A percentile compares a stretch with the other conserved stretches of the same genome.
phyloP scores from a whole-genome alignment of 2,113 vertebrate species.

The Phaethornis superciliosus region DNA sequence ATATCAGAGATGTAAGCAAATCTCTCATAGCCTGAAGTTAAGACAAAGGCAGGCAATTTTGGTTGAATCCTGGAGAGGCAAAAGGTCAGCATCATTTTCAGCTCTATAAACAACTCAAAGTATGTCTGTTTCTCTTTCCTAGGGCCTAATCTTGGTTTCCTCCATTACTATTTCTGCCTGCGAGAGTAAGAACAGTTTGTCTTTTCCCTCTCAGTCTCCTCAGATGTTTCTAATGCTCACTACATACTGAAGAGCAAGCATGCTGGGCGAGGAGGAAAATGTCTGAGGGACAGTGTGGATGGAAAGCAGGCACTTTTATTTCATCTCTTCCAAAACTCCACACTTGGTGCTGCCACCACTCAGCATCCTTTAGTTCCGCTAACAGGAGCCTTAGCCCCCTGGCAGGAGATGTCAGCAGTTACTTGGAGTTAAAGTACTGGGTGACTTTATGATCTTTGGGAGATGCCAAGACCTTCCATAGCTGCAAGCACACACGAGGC shows the following conservation, averaged over 20 bases:
- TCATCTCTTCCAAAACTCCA: background rate
- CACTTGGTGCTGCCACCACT: background rate
- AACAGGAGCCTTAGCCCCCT: background rate
- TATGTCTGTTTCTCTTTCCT: background rate
- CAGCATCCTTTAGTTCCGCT: background rate
- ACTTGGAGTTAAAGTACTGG: background rate
- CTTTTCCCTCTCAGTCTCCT: background rate
- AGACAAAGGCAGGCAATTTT: constrained; percentile 11
- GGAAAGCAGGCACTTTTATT: background rate
- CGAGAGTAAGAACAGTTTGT: background rate
- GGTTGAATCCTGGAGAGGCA: constrained; percentile 5
- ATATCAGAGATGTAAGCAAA: background rate
- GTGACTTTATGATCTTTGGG: background rate
- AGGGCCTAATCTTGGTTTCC: background rate
- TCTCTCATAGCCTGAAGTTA: background rate
- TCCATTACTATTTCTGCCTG: background rate
- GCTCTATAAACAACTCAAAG: background rate
- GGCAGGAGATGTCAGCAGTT: background rate
- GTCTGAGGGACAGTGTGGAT: fast-evolving
- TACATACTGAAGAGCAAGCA: background rate
- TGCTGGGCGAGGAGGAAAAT: background rate
- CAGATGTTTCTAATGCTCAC: background rate
- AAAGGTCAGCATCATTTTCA: background rate
- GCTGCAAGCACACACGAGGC: fast-evolving
- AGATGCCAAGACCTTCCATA: background rate